Evolutionary conservation across 1,140 invertebrate genomes (phyloP).

Genomic region (Drosophila arawakana): DNA sequence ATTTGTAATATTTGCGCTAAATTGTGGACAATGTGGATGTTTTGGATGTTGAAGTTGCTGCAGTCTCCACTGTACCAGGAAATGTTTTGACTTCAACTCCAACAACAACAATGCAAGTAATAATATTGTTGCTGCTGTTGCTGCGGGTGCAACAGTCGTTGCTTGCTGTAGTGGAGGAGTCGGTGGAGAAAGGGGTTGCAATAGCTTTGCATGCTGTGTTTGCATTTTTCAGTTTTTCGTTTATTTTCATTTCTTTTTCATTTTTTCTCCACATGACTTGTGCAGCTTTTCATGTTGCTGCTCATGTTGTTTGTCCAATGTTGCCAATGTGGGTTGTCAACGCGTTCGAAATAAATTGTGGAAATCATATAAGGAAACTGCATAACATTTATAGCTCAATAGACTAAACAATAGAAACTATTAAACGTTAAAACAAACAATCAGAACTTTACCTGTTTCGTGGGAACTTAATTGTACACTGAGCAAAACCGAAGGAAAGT

Average conservation of each 20-base stretch:
- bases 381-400: neutral
- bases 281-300: slow-evolving; percentile 47
- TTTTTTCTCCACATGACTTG: slow-evolving; percentile 56
- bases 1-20: slow-evolving; percentile 81
- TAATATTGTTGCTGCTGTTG: slow-evolving; percentile 63
- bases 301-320: slow-evolving; percentile 36
- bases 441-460: neutral
- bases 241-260: slow-evolving; percentile 28
- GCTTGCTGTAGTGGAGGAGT: slow-evolving; percentile 13
- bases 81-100: slow-evolving; percentile 64
- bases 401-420: neutral
- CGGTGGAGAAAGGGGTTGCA: slow-evolving; percentile 10
- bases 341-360: slow-evolving; percentile 40
- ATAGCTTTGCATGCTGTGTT: slow-evolving; percentile 56
- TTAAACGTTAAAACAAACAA: neutral
- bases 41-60: slow-evolving; percentile 33
- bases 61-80: slow-evolving; percentile 67
- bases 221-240: slow-evolving; percentile 2
- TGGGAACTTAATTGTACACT: neutral
- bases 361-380: neutral
- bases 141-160: slow-evolving; percentile 49
- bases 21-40: slow-evolving; percentile 61
- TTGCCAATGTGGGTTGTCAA: slow-evolving; percentile 65
- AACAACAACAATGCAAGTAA: slow-evolving; percentile 63
- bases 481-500: neutral